A percentile compares a stretch with the other conserved stretches of the same genome.
Conservation (phyloP, 2,888 invertebrate species). For the Drosophila mimica region DNA sequence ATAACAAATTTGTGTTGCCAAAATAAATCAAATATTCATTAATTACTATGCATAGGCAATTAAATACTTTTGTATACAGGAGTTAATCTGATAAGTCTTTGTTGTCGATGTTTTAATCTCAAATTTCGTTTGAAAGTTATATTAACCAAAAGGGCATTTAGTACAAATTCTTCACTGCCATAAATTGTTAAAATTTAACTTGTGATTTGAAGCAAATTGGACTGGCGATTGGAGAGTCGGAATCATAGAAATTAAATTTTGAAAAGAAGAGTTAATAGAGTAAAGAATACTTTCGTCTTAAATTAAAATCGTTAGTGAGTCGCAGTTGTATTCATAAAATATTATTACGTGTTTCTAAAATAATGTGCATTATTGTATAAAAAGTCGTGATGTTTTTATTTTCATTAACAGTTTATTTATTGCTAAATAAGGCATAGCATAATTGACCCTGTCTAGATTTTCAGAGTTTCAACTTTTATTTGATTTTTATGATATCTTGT, state of each 20-base stretch:
- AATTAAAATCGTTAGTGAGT: neutral
- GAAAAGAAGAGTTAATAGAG: neutral
- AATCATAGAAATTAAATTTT: too few species aligned
- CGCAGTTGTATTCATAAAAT: neutral
- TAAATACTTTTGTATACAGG: neutral
- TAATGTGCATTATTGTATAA: neutral
- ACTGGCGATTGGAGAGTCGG: neutral
- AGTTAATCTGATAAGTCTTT: neutral
- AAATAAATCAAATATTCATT: too few species aligned
- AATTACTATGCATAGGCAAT: too few species aligned
- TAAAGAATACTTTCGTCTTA: neutral
- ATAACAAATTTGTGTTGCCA: too few species aligned
- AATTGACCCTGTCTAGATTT: neutral
- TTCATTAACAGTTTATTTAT: neutral
- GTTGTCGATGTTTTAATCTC: neutral
- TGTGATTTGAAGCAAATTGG: too few species aligned
- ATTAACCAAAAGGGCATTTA: neutral
- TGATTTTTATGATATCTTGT: neutral
- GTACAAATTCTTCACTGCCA: too few species aligned
- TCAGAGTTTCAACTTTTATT: neutral
- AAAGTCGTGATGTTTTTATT: neutral
- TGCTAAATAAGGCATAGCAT: neutral
- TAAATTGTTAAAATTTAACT: too few species aligned
- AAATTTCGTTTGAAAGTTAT: neutral
- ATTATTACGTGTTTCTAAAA: neutral